These are phyloP conservation scores for Schizotus pectinicornis DNA, from an alignment of 2,888 invertebrate genomes.

Conservation along the genomic window DNA sequence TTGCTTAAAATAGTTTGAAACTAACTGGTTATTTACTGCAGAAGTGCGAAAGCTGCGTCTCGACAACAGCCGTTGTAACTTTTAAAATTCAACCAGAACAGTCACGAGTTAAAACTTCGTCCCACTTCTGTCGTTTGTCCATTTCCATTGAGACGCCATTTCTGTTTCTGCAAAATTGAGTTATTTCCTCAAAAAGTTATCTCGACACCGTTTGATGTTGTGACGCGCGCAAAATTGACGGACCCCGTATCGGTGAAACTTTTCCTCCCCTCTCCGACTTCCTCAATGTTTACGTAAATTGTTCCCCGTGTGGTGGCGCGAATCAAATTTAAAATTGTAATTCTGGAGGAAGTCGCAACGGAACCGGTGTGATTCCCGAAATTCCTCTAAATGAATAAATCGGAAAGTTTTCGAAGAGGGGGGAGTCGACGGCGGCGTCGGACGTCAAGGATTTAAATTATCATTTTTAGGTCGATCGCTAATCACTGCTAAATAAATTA, in stretches of 20 bases:
- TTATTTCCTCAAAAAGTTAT: slow-evolving; percentile 7
- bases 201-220: background rate
- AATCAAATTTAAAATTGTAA: slow-evolving; percentile 23
- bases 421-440: no score
- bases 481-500: slow-evolving; percentile 13
- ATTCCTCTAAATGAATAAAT: slow-evolving; percentile 17
- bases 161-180: slow-evolving; percentile 2
- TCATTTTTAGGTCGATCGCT: slow-evolving; percentile 6
- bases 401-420: slow-evolving; percentile 3
- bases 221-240: background rate
- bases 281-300: slow-evolving; percentile 11
- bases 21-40: slow-evolving; percentile 1
- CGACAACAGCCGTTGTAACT: background rate
- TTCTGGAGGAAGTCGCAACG: slow-evolving; percentile 10
- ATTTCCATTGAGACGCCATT: background rate
- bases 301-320: background rate
- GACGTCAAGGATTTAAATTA: background rate
- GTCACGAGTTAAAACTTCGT: slow-evolving; percentile 40
- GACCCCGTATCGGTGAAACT: no score
- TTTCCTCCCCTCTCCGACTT: slow-evolving; percentile 1
- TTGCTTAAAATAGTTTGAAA: slow-evolving; percentile 1
- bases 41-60: background rate
- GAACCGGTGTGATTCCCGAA: slow-evolving; percentile 17
- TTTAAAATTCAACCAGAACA: slow-evolving; percentile 37
- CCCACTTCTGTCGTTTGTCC: slow-evolving; percentile 36